Base-by-base conservation (phyloP, 2,888 invertebrate species). In the Opisthograptis luteolata region DNA sequence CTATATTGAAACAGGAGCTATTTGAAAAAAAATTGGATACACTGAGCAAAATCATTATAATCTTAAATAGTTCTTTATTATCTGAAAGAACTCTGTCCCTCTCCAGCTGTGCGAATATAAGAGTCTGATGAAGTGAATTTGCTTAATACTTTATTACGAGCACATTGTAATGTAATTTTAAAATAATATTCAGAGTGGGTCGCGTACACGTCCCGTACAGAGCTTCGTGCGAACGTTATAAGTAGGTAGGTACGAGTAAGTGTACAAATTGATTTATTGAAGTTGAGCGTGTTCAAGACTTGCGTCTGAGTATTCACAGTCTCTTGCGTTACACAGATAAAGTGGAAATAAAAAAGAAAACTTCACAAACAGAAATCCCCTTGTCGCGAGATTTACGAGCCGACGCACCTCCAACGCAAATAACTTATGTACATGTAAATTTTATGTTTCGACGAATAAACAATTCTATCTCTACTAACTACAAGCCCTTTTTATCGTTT, bases 231-330 rank as follows among this genome's bases (percentile, higher is more conserved):
- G 73, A 71, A 75, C 80, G 76, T 80, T 84, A 83, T 85, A 85
- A 85, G 84, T 83, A 86, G 43, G 48, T 47, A 50, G 43, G 48
- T 47, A 50, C 83, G 83, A 74, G 82, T 84, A 83, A 87, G 81
- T 83, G 86, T 83, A 86, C 86, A 90, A 90, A 89, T 89, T 90
- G 89, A 90, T 89, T 90, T 90, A 90, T 90, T 85, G 84, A 89
- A 90, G 89, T 89, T 89, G 84, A 84, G 84, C 85, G 76, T 80
- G 81, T 73, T 76, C 66, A 68, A 72, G 79, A 83, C 83, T 84
- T 87, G 88, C 84, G 86, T 83, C 78, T 77, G 88, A 88, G 89
- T 85, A 87, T 84, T 84, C 85, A 70, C 81, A 80, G 81, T 81
- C 80, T 81, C 85, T 86, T 81, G 78, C 83, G 74, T 81, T 82